Percentiles rank a stretch among this genome's conserved stretches.
These are phyloP conservation scores for Lissocephala sabroskyi DNA, from an alignment of 2,888 invertebrate species.

Conservation along the genomic window DNA sequence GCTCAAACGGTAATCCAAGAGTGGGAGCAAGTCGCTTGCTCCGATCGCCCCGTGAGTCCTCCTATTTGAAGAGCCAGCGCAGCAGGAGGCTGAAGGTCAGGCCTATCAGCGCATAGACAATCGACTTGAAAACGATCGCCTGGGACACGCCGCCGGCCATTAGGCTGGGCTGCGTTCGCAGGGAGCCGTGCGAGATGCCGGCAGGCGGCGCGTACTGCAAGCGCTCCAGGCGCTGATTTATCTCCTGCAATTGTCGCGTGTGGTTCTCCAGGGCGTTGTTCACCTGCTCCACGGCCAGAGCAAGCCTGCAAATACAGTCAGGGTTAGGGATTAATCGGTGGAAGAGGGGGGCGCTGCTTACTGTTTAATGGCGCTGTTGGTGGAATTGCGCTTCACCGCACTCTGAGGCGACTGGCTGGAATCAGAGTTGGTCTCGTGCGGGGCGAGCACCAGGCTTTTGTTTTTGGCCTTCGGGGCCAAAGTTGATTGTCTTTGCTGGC, in stretches of 20 bases:
- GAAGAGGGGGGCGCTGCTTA: slow-evolving; percentile 21
- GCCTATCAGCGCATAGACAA: slow-evolving; percentile 58
- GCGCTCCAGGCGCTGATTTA: slow-evolving; percentile 64
- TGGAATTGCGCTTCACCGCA: slow-evolving; percentile 35
- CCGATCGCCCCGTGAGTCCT: too few species aligned
- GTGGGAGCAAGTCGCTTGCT: too few species aligned
- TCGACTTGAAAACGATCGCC: slow-evolving; percentile 53
- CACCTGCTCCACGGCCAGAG: slow-evolving; percentile 73
- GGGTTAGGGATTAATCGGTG: background rate
- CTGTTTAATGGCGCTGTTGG: slow-evolving; percentile 43
- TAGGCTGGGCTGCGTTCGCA: slow-evolving; percentile 24
- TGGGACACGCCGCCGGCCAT: slow-evolving; percentile 46
- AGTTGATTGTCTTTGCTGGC: slow-evolving; percentile 12
- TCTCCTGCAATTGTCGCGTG: slow-evolving; percentile 72
- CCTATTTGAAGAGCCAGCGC: slow-evolving; percentile 66
- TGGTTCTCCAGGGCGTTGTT: slow-evolving; percentile 75
- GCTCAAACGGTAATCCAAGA: too few species aligned
- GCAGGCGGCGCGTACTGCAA: slow-evolving; percentile 61
- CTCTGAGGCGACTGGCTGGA: slow-evolving; percentile 73
- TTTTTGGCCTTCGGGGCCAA: slow-evolving; percentile 35
- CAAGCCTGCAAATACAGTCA: slow-evolving; percentile 66
- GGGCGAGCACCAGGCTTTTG: slow-evolving; percentile 33
- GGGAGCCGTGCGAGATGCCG: background rate
- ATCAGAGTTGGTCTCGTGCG: slow-evolving; percentile 74
- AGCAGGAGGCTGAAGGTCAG: slow-evolving; percentile 56